A percentile compares a stretch with the other conserved stretches of the same genome.
phyloP scores from a whole-genome alignment of 2,888 invertebrate species.

The Furcula furcula region DNA sequence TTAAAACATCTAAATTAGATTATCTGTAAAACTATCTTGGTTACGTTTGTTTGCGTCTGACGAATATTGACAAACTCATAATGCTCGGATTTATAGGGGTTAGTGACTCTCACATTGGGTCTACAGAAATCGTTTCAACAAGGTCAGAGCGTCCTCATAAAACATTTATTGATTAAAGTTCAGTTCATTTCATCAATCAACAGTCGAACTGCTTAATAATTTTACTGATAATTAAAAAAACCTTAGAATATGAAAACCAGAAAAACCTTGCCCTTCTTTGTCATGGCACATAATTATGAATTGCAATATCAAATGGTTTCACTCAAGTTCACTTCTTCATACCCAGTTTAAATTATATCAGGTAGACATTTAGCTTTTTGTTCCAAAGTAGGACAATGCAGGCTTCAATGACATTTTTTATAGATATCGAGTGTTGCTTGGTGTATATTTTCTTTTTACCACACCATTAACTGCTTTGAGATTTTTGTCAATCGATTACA shows the following conservation, averaged over 20 bases:
- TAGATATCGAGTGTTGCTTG: conserved; percentile 23
- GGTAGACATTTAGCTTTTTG: conserved; percentile 15
- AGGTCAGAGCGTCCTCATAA: conserved; percentile 26
- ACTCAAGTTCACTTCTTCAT: conserved; percentile 1
- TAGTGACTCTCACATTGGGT: conserved; percentile 11
- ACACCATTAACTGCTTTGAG: conserved; percentile 27
- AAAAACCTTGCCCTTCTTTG: conserved; percentile 23
- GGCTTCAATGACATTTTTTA: conserved; percentile 30
- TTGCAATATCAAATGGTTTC: conserved; percentile 11
- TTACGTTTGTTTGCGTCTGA: not conserved
- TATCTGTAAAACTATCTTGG: no score
- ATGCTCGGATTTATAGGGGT: conserved; percentile 17
- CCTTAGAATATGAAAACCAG: conserved; percentile 1
- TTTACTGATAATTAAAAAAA: conserved; percentile 1
- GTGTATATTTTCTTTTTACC: conserved; percentile 28
- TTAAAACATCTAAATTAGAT: no score
- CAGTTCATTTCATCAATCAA: conserved; percentile 5
- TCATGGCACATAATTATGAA: conserved; percentile 13
- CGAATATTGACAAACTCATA: conserved; percentile 24
- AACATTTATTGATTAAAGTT: conserved; percentile 23
- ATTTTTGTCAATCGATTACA: conserved; percentile 28
- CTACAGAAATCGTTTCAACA: conserved; percentile 11
- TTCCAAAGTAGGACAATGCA: conserved; percentile 36
- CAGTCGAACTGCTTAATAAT: not conserved
- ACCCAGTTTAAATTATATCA: not conserved